These are phyloP conservation scores for Ptilodon capucinus DNA, from an alignment of 2,888 invertebrate genomes.

Conservation along the genomic window DNA sequence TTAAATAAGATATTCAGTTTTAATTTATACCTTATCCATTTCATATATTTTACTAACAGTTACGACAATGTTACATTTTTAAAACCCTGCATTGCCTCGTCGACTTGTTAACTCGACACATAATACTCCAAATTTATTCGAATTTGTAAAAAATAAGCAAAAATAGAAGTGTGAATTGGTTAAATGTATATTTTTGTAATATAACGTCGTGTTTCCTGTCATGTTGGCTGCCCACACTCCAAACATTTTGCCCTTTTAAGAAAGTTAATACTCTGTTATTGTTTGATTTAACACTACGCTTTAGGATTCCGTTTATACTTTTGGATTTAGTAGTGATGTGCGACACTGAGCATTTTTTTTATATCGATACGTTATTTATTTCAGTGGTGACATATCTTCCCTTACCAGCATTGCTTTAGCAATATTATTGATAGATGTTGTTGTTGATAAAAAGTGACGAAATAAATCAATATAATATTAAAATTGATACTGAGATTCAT, in stretches of 20 bases:
- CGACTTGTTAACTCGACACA: not conserved
- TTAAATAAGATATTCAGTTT: too few relatives aligned
- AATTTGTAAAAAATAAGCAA: not conserved
- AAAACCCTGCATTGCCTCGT: too few relatives aligned
- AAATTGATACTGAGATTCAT: too few relatives aligned
- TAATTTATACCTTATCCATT: too few relatives aligned
- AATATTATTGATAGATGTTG: too few relatives aligned
- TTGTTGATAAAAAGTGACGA: too few relatives aligned
- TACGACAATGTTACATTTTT: too few relatives aligned
- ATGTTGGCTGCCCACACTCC: constrained; percentile 3
- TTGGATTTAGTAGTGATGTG: constrained; percentile 16
- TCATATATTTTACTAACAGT: too few relatives aligned
- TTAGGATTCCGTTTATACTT: constrained; percentile 12
- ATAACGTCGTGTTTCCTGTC: not conserved
- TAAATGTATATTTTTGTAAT: not conserved
- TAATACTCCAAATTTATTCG: not conserved
- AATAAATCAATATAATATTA: too few relatives aligned
- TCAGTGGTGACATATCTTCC: too few relatives aligned
- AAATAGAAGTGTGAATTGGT: not conserved
- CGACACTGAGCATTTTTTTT: too few relatives aligned
- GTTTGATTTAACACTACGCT: constrained; percentile 21
- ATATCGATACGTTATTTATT: not conserved
- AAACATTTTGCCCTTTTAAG: constrained; percentile 34
- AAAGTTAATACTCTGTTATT: constrained; percentile 35
- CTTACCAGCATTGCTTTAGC: too few relatives aligned